phyloP scores from a whole-genome alignment of 2,888 invertebrate species.

The Augochlorella aurata region DNA sequence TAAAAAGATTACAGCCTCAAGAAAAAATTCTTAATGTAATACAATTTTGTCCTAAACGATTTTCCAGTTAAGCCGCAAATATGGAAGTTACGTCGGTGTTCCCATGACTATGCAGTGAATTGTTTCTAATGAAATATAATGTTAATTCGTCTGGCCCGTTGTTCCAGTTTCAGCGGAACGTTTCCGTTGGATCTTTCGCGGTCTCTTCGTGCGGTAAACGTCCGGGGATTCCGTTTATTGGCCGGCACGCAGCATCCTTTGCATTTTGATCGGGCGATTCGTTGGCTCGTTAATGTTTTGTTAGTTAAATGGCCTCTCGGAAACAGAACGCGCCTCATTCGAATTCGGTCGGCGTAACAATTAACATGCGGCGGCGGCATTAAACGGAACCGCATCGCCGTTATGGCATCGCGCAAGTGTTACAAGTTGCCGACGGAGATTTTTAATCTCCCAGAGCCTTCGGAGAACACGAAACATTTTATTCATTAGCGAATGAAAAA shows the following conservation, averaged over 20 bases:
- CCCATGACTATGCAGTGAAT: no score
- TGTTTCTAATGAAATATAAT: background rate
- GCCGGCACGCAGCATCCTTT: background rate
- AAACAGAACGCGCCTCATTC: background rate
- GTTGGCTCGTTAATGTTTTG: slow-evolving; percentile 10
- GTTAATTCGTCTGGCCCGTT: background rate
- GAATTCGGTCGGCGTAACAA: slow-evolving; percentile 6
- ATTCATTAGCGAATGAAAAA: background rate
- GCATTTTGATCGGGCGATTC: slow-evolving; percentile 1
- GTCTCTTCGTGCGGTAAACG: background rate
- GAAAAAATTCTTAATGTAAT: no score
- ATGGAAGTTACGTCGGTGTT: no score
- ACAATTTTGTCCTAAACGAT: no score
- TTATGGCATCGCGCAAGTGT: background rate
- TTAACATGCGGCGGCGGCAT: slow-evolving; percentile 24
- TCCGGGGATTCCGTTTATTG: background rate
- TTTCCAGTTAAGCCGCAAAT: no score
- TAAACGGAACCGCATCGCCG: background rate
- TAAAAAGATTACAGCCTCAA: no score
- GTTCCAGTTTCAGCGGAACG: background rate
- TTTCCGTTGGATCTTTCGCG: background rate
- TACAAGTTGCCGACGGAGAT: background rate
- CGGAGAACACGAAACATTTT: background rate
- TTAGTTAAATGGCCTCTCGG: slow-evolving; percentile 1
- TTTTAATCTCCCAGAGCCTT: background rate